Conservation (phyloP, 2,113 vertebrate species). For the Gallinago paraguaiae region DNA sequence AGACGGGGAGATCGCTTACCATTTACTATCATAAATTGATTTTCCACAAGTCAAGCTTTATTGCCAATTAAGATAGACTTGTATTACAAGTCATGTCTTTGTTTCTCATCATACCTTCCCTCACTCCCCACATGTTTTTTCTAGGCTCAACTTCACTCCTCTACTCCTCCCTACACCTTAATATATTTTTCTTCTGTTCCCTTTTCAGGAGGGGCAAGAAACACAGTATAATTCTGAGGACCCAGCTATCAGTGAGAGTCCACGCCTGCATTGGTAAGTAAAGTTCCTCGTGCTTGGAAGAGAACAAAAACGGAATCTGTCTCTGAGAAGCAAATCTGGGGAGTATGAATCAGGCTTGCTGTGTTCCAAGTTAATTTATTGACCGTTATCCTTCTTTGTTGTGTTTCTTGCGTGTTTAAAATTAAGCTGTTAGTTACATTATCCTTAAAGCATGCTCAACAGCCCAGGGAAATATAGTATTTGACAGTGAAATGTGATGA, state of each 20-base stretch:
- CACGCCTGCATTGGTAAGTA: constrained; percentile 96
- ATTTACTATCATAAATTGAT: not conserved
- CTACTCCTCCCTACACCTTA: not conserved
- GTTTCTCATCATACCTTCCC: not conserved
- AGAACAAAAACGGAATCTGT: not conserved
- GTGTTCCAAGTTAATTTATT: not conserved
- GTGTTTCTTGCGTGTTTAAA: not conserved
- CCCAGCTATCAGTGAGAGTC: constrained; percentile 91
- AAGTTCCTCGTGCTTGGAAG: not conserved
- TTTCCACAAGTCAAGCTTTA: not conserved
- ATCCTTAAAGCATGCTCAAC: not conserved
- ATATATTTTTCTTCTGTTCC: not conserved
- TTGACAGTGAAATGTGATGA: not conserved
- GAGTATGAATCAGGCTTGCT: not conserved
- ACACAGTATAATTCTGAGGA: constrained; percentile 91
- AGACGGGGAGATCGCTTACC: not conserved
- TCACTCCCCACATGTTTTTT: not conserved
- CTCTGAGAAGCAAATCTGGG: not conserved
- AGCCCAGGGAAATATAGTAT: not conserved
- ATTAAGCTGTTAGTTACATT: not conserved
- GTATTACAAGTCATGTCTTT: too few relatives aligned
- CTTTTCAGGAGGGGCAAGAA: constrained; percentile 87
- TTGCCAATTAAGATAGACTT: not conserved
- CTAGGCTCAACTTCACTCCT: not conserved
- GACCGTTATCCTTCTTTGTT: not conserved